Base-by-base conservation (phyloP, 1,140 invertebrate species). In the Nixonia krombeini region DNA sequence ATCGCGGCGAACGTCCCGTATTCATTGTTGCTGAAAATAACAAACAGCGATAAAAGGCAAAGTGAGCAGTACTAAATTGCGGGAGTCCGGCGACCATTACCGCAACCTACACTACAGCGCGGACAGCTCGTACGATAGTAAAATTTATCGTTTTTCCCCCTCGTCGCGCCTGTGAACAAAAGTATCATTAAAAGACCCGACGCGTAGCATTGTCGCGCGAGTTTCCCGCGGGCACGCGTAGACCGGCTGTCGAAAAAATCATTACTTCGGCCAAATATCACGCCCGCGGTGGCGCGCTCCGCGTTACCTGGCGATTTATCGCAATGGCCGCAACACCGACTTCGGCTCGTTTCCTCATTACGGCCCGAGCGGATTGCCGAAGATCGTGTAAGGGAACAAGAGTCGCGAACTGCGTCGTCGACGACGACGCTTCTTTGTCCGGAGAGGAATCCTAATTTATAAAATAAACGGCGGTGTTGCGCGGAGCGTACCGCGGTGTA, bases 401-500 rank as follows among this genome's bases (percentile, higher is more conserved):
- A 12, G 15, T 12, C 8, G 12, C 16, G 35, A 9, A 17, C 16
- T 3, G 12, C 12, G 7, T 37, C 35, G 35, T 16, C 35, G 35
- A 13, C 35, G 7, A 13, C 35, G 35, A 13, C 35, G 63, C 61
- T 71, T 66, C 62, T 62, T 65, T 61, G 62, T 65, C 62, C 64
- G 46, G 46, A 38, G 56, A 67, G 64, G 64, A 68, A 64, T 68
- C 70, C 70, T 68, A 76, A 76, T 76, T 74, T 76, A 76, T 71
- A 74, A 74, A 76, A 74, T 74, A 74, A 76, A 74, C 74, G 74
- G 70, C 69, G 49, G 46, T 65, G 44, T 59, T 31, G 45, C 56
- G 37, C 46, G 41, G 31, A 51, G 51, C 63, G 52, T 57, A 63
- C 57, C 51, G 58, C 45, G 53, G 50, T 42, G 53, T 49, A 58